Evolutionary conservation across 2,113 vertebrate species (phyloP), one percentile per base, ranked within the genome.

Genomic region (Lanius collurio): DNA sequence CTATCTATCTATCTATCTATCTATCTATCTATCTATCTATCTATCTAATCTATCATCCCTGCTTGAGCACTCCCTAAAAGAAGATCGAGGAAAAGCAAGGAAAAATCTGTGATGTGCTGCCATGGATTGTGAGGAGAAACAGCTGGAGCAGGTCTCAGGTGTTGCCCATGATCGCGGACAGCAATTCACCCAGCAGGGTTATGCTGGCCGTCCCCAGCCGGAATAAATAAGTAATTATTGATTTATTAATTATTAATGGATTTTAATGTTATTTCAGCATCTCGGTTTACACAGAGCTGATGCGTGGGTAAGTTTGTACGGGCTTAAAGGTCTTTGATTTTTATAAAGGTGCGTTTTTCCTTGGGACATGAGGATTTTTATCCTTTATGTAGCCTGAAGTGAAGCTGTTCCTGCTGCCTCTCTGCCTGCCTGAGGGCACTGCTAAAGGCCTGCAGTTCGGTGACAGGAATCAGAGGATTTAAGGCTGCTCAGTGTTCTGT

Each of bases 221-320:
- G n/a, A 60, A 76, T 62, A 55, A 70, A 79, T 63, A 87, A 83
- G 47, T 83, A 27, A 69, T 83, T 46, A 35, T 22, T 18, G 28
- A 12, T 81, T 53, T 47, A 47, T 76, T 68, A 76, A 76, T 87
- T 59, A 20, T 63, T 75, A 41, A 68, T 60, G 2, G 4, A 16
- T 47, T 73, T 46, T 5, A 31, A 31, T 28, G 57, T 88, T 33
- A 6, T 17, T 70, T 84, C 2, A 9, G 21, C 26, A 22, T 52
- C 46, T 65, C 12, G 5, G 15, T 73, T 60, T 39, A 23, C 1
- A 2, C 2, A 0, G n/a, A n/a, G 44, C 28, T 47, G 24, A 5
- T 37, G 4, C 6, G 7, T 10, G 27, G 41, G 41, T 49, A 53
- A 53, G 30, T 52, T 53, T 49, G 24, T 67, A 21, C 0, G 0